These are phyloP conservation scores for Mongoloraphidia duomilia DNA, from an alignment of 2,888 invertebrate species.

Conservation along the genomic window DNA sequence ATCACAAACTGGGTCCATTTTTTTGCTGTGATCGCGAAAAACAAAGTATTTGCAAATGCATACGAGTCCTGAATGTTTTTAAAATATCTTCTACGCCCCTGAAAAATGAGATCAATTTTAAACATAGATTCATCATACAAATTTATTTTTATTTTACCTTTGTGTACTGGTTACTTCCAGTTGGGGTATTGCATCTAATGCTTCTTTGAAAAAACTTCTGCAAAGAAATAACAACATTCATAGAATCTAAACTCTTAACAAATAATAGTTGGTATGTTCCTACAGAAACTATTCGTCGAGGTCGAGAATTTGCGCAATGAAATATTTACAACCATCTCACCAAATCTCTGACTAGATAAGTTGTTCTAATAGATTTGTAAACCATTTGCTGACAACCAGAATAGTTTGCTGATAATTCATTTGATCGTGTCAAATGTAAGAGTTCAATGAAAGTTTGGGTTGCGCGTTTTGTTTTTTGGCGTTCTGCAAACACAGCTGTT, in stretches of 20 bases:
- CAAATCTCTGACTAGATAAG: too few species aligned
- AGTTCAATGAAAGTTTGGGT: too few species aligned
- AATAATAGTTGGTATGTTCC: too few species aligned
- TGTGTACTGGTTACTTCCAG: slow-evolving; percentile 43
- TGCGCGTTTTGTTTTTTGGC: neutral
- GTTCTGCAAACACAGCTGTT: neutral
- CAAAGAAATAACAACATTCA: slow-evolving; percentile 17
- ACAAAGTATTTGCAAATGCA: slow-evolving; percentile 54
- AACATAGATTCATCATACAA: slow-evolving; percentile 1
- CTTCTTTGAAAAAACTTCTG: slow-evolving; percentile 68
- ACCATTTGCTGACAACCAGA: too few species aligned
- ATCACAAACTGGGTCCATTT: neutral
- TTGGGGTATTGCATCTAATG: slow-evolving; percentile 60
- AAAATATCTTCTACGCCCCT: slow-evolving; percentile 49
- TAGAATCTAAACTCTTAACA: too few species aligned
- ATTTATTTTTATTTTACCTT: slow-evolving; percentile 28
- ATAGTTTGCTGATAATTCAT: too few species aligned
- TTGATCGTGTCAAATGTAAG: too few species aligned
- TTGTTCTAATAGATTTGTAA: too few species aligned
- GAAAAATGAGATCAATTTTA: slow-evolving; percentile 18
- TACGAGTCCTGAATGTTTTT: slow-evolving; percentile 43
- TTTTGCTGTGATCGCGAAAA: slow-evolving; percentile 25
- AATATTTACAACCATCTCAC: too few species aligned
- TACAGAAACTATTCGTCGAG: too few species aligned
- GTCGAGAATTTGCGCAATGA: too few species aligned